Evolutionary conservation across 2,888 invertebrate genomes (phyloP), one percentile per base, ranked within the genome.

Genomic region (Margaritifera margaritifera): DNA sequence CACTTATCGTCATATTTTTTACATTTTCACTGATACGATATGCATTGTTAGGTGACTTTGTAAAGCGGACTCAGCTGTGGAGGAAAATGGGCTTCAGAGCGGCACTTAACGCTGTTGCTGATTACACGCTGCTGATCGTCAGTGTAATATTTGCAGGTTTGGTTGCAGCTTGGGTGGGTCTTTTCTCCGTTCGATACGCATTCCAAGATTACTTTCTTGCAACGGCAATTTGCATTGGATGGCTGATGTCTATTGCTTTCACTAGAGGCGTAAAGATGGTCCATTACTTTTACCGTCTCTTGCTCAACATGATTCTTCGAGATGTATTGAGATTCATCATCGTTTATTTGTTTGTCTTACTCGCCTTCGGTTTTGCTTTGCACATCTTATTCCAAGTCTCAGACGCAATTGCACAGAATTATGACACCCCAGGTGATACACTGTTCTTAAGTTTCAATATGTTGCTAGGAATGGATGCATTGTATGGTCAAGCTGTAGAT

Each of bases 321-420:
- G 87, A 88, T 69, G 77, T 86, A 20, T 63, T 79, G 15, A 71
- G 84, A 53, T 87, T 87, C 66, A 64, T 87, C 6, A 72, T 86
- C 58, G 78, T 88, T 65, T 88, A 86, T 69, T 51, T 81, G 50
- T 86, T 87, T 69, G 80, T 88, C 4, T 74, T 88, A 54, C 63
- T 87, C 42, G 87, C 82, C 11, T 88, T 87, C 70, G 77, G 83
- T 6, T 82, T 86, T 71, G 84, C 84, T n/a, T 77, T 87, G 57
- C 83, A 86, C 68, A 77, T 75, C 1, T 66, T 84, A 42, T 81
- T 87, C 66, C 84, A 83, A 62, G 69, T 79, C 20, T 74, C 78
- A 0, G 31, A 73, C 4, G 69, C 31, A 22, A 54, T 81, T 15
- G 65, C 71, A 0, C 70, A 71, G n/a, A 63, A 59, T 8, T 83